Evolutionary conservation across 2,113 vertebrate genomes (phyloP).

Genomic region (Coturnix japonica): DNA sequence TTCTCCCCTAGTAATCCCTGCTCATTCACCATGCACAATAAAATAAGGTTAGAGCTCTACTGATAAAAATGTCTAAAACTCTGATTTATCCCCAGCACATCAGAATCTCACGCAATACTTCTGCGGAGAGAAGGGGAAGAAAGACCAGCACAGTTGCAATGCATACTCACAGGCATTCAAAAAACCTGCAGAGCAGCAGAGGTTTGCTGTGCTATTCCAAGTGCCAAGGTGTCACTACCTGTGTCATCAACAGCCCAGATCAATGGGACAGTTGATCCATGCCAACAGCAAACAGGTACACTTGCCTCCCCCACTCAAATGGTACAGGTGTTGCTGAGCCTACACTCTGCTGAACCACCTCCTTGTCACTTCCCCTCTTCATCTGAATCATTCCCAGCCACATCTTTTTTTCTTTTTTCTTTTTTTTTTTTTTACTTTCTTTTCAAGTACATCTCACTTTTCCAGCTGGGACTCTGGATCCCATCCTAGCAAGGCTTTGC

Average conservation of each 20-base stretch:
- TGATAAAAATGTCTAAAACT: background rate
- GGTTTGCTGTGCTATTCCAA: fast-evolving
- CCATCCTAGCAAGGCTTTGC: background rate
- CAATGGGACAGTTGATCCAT: fast-evolving
- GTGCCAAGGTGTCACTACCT: fast-evolving
- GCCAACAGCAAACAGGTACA: background rate
- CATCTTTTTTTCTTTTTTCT: too few species aligned
- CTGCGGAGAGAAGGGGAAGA: fast-evolving
- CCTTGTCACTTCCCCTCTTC: background rate
- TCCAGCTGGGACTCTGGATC: background rate
- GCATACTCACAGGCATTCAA: background rate
- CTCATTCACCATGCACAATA: background rate
- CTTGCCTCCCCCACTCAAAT: fast-evolving
- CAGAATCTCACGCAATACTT: background rate
- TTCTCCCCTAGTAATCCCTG: background rate
- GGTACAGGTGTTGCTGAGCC: fast-evolving
- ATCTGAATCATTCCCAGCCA: fast-evolving
- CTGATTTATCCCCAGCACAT: background rate
- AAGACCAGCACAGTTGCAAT: background rate
- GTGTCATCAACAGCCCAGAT: background rate
- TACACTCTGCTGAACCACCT: background rate
- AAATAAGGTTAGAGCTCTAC: background rate
- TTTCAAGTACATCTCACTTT: background rate
- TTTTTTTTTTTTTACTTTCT: background rate
- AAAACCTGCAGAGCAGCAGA: background rate